Conservation (phyloP, 2,113 vertebrate species). For the Osmerus mordax region DNA sequence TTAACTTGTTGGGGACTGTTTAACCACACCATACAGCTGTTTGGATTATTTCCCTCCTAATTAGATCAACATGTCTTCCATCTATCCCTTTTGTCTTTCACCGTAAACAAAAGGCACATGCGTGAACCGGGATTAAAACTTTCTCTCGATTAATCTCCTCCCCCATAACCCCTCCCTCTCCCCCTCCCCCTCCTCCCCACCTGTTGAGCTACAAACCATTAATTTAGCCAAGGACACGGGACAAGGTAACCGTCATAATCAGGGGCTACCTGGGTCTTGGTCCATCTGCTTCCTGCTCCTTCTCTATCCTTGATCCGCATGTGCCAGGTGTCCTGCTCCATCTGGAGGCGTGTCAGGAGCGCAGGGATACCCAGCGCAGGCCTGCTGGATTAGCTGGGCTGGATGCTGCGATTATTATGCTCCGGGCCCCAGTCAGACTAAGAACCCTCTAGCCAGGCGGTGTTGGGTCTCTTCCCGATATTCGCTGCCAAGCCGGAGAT, state of each 20-base stretch:
- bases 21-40: not conserved
- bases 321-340: not conserved
- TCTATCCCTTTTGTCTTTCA: not conserved
- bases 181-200: not conserved
- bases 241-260: conserved; percentile 3
- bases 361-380: not conserved
- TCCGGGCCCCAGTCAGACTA: not conserved
- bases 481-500: too few species aligned
- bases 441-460: not conserved
- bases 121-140: not conserved
- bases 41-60: not conserved
- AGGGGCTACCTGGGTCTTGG: not conserved
- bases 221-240: not conserved
- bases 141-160: not conserved
- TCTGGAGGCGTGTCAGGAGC: not conserved
- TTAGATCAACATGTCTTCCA: not conserved
- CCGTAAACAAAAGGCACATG: not conserved
- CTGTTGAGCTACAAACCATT: not conserved
- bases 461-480: not conserved
- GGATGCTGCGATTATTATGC: conserved; percentile 3
- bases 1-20: too few species aligned
- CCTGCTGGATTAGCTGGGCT: conserved; percentile 6
- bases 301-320: not conserved
- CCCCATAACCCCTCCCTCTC: too few species aligned
- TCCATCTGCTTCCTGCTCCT: conserved; percentile 2